Base-by-base conservation (phyloP, 2,888 invertebrate genomes). In the Zygothrica quintamaculata region DNA sequence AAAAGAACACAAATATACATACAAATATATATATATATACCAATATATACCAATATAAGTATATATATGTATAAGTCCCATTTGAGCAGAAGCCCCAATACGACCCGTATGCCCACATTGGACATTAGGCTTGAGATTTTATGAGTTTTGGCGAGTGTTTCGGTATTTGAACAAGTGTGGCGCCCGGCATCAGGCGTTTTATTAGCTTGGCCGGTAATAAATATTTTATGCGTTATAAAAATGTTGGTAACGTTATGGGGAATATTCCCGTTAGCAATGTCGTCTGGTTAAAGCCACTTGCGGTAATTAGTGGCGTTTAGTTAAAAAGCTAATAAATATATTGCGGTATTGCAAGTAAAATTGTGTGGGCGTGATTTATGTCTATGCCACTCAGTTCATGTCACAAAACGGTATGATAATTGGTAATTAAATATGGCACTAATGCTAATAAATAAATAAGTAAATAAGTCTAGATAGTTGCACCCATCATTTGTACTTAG, bases 151-250 rank as follows among this genome's bases (percentile, higher is more conserved):
- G 26, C 51, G 56, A 61, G 62, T 56, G 66, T 64, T 61, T 52
- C 33, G 50, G 64, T 51, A 59, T 61, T 69, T 74, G 82, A 56
- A 37, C 60, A 60, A 74, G 48, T 57, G 48, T 48, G 48, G 13
- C 47, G 31, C 33, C 36, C 57, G 42, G 46, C 65, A 52, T 59
- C 56, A 42, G 55, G 9, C 57, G 34, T 73, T 82, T 85, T 66
- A 82, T 78, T 65, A 70, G 79, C 64, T 64, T 62, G 67, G 65
- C 57, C 46, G 46, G 61, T 56, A 71, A 78, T 82, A 81, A 82
- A 82, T 87, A 84, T 87, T 82, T 82, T 74, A 87, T 84, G 84
- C 43, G 61, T 42, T 73, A 66, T 80, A 82, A 85, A 73, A 85
- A 85, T 57, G 57, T 53, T 43, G 66, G 55, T 58, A 57, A 65